Evolutionary conservation across 2,888 invertebrate species (phyloP).

Genomic region (Zhuqinia jingwanae): DNA sequence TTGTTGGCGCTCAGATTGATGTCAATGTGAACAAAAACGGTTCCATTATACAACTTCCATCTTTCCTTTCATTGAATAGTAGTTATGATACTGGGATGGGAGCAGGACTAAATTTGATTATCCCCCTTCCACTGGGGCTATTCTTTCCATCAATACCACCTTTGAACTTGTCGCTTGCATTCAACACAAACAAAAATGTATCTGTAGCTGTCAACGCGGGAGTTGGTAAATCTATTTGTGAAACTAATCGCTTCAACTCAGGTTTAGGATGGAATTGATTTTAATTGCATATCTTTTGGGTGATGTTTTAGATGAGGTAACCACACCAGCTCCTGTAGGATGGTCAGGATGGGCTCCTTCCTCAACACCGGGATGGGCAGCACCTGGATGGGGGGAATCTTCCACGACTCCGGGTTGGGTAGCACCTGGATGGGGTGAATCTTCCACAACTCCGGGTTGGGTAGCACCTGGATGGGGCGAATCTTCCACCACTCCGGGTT

Average conservation of each 20-base stretch:
- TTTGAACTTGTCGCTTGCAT: not conserved
- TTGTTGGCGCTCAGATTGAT: constrained; percentile 13
- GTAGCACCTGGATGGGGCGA: not conserved
- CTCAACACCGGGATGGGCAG: constrained; percentile 21
- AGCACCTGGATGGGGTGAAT: not conserved
- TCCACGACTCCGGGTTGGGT: constrained; percentile 28
- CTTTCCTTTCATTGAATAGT: not conserved
- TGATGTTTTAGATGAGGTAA: no score
- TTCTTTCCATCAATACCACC: not conserved
- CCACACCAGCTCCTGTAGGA: not conserved
- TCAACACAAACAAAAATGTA: constrained; percentile 7
- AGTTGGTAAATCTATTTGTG: not conserved
- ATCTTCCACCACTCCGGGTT: not conserved
- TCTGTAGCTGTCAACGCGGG: not conserved
- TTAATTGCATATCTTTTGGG: not conserved
- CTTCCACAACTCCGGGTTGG: not conserved
- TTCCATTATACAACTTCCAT: not conserved
- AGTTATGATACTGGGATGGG: not conserved
- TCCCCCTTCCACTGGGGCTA: constrained; percentile 28
- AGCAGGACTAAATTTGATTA: not conserved
- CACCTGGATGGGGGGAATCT: constrained; percentile 9
- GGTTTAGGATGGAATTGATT: not conserved
- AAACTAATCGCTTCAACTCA: not conserved
- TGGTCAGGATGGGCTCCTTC: not conserved
- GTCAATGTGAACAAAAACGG: constrained; percentile 23